These are phyloP conservation scores for Spermophilus dauricus DNA, from an alignment of 2,113 vertebrate species.

Conservation along the genomic window DNA sequence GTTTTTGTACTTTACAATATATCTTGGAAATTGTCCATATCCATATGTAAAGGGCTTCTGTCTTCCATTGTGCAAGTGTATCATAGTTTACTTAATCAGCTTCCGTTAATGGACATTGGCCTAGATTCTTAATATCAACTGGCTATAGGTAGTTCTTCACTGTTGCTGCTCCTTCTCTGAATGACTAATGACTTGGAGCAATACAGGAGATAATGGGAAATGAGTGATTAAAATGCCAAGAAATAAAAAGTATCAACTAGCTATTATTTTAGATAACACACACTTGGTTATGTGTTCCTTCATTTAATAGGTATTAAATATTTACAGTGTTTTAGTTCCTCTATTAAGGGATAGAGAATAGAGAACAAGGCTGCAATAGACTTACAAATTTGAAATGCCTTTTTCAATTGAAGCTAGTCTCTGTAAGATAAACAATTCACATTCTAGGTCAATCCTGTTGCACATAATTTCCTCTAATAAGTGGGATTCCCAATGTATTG, in stretches of 20 bases:
- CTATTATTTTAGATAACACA: not conserved
- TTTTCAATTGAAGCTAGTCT: not conserved
- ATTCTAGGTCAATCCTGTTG: not conserved
- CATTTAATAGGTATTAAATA: not conserved
- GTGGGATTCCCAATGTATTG: not conserved
- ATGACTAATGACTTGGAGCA: not conserved
- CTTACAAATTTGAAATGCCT: not conserved
- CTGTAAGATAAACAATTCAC: not conserved
- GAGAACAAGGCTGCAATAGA: not conserved
- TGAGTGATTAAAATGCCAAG: not conserved
- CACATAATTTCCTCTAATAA: not conserved
- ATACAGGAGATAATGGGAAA: not conserved
- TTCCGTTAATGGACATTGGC: not conserved
- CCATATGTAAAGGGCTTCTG: not conserved
- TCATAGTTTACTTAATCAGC: not conserved
- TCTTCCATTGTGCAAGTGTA: not conserved
- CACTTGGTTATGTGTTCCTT: not conserved
- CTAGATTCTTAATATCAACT: not conserved
- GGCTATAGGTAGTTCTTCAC: not conserved
- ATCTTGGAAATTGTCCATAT: not conserved
- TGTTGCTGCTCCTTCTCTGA: not conserved
- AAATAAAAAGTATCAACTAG: not conserved
- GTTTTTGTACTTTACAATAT: not conserved
- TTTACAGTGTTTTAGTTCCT: not conserved
- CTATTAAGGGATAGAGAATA: not conserved